phyloP scores from a whole-genome alignment of 2,888 invertebrate species.

The Drosophila testacea region DNA sequence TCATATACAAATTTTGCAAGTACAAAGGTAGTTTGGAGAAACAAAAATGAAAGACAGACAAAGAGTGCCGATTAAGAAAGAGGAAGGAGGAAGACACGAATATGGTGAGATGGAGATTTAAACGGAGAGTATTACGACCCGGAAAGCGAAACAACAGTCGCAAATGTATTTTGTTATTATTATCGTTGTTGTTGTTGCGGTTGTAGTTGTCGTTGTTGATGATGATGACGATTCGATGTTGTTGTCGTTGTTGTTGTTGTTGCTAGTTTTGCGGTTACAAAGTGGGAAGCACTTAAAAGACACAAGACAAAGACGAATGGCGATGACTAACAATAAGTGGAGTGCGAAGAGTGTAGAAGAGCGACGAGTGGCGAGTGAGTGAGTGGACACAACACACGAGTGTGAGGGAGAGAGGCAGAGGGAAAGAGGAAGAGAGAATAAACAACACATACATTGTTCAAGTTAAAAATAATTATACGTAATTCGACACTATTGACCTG shows the following conservation, averaged over 20 bases:
- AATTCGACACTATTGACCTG: constrained; percentile 77
- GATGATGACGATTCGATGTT: constrained; percentile 18
- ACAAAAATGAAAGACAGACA: constrained; percentile 22
- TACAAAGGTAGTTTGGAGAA: not conserved
- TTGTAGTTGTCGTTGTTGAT: constrained; percentile 3
- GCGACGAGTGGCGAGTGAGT: constrained; percentile 2
- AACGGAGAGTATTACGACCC: constrained; percentile 34
- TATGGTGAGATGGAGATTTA: not conserved
- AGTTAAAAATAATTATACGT: constrained; percentile 69
- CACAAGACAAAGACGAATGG: constrained; percentile 29
- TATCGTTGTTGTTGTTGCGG: constrained; percentile 11
- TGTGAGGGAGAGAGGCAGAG: not conserved
- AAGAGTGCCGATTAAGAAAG: not conserved
- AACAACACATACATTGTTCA: constrained; percentile 3
- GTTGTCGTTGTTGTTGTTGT: constrained; percentile 24
- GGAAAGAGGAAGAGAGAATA: not conserved
- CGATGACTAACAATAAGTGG: constrained; percentile 24
- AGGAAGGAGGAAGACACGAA: not conserved
- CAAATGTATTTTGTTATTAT: constrained; percentile 37
- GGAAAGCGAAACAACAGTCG: constrained; percentile 58
- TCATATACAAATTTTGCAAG: not conserved
- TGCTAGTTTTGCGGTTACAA: constrained; percentile 62
- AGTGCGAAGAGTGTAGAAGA: constrained; percentile 14
- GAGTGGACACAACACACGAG: not conserved
- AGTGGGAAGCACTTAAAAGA: constrained; percentile 62